phyloP scores from a whole-genome alignment of 2,797 vertebrate species.

The Thunnus albacares region DNA sequence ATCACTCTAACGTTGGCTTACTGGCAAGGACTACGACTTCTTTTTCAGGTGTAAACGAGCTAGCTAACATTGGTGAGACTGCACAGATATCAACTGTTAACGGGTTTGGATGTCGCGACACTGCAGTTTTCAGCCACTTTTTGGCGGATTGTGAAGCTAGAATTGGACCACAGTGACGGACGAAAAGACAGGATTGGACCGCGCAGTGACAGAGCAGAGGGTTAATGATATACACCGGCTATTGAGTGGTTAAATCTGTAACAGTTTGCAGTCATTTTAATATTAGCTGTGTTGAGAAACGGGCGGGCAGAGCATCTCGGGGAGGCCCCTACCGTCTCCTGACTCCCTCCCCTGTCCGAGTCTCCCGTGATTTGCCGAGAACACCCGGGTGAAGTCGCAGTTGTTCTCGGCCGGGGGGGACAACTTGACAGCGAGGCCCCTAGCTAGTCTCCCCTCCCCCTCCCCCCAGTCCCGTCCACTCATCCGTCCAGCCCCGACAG shows the following conservation, averaged over 20 bases:
- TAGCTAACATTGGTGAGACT: conserved; percentile 29
- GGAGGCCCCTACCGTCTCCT: conserved; percentile 59
- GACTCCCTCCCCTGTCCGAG: conserved; percentile 43
- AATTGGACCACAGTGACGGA: conserved; percentile 36
- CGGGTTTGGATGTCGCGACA: conserved; percentile 66
- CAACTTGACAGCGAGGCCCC: conserved; percentile 85
- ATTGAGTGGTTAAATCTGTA: conserved; percentile 48
- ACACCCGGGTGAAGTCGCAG: conserved; percentile 74
- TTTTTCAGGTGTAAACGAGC: conserved; percentile 11
- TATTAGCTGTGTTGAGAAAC: conserved; percentile 43
- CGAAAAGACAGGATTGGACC: conserved; percentile 10
- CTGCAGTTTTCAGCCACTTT: conserved; percentile 54
- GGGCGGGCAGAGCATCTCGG: conserved; percentile 46
- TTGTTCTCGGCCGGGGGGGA: conserved; percentile 77
- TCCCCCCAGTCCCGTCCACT: conserved; percentile 60
- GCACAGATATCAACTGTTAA: conserved; percentile 37
- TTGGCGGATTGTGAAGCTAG: conserved; percentile 43
- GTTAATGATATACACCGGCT: conserved; percentile 50
- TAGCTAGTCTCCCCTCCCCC: conserved; percentile 74
- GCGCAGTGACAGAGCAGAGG: conserved; percentile 1
- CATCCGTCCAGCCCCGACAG: conserved; percentile 48
- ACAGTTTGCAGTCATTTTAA: conserved; percentile 30
- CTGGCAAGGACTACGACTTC: conserved; percentile 6
- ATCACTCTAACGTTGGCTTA: conserved; percentile 15
- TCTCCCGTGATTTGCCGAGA: conserved; percentile 77